phyloP scores from a whole-genome alignment of 1,140 invertebrate species.

The Drosophila sp. region DNA sequence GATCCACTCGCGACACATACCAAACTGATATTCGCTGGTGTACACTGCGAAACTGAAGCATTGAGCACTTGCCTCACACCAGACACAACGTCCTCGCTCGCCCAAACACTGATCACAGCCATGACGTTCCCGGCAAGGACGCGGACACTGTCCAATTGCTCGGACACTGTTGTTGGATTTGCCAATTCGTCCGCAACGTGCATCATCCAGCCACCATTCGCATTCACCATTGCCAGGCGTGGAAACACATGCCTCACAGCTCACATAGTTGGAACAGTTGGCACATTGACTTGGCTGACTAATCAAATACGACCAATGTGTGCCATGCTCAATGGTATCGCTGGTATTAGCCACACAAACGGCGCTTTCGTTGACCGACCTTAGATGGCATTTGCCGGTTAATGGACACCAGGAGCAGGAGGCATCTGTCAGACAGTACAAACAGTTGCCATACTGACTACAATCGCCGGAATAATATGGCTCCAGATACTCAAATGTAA shows the following conservation, averaged over 20 bases:
- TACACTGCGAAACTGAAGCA: conserved; percentile 98
- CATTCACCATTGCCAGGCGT: conserved; percentile 87
- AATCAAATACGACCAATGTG: conserved; percentile 91
- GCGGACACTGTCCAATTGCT: conserved; percentile 88
- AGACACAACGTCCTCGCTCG: conserved; percentile 94
- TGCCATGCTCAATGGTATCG: conserved; percentile 35
- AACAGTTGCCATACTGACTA: conserved; percentile 91
- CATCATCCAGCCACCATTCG: conserved; percentile 95
- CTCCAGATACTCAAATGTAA: conserved; percentile 95
- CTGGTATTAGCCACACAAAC: conserved; percentile 85
- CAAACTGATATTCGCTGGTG: conserved; percentile 96
- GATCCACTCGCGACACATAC: conserved; percentile 95
- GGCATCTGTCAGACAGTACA: conserved; percentile 94
- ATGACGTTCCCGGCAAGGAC: conserved; percentile 89
- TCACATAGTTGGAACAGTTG: conserved; percentile 94
- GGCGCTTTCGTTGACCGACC: conserved; percentile 87
- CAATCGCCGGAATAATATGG: conserved; percentile 93
- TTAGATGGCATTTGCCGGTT: conserved; percentile 87
- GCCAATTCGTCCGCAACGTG: conserved; percentile 92
- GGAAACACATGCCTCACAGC: conserved; percentile 91
- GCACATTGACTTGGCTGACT: conserved; percentile 92
- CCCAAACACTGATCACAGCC: conserved; percentile 94
- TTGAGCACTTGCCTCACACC: conserved; percentile 95
- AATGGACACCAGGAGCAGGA: conserved; percentile 95
- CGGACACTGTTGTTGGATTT: conserved; percentile 88